A percentile compares a stretch with the other conserved stretches of the same genome.
Conservation (phyloP, 2,888 invertebrate genomes). For the Torymus texanus region DNA sequence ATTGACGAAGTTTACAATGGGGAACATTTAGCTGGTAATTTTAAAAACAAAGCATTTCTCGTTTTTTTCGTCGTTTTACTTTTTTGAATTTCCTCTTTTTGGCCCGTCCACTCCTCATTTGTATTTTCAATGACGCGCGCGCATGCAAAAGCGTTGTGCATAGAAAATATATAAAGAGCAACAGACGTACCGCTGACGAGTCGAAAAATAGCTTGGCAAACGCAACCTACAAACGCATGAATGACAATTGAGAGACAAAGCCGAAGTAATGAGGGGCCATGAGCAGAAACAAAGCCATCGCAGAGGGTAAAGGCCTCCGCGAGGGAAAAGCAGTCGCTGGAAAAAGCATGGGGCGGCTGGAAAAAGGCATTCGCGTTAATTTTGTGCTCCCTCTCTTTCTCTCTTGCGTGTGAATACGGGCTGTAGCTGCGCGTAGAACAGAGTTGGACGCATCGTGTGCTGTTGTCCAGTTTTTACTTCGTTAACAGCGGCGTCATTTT, state of each 20-base stretch:
- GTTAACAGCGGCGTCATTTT: no score
- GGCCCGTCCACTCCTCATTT: no score
- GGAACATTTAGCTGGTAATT: no score
- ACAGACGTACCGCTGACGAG: neutral
- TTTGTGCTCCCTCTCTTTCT: conserved; percentile 41
- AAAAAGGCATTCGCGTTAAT: conserved; percentile 57
- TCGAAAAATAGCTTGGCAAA: conserved; percentile 15
- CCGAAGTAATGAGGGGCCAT: conserved; percentile 27
- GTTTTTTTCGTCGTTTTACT: no score
- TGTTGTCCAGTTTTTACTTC: no score
- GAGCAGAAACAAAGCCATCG: conserved; percentile 56
- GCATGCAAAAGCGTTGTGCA: no score
- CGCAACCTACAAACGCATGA: conserved; percentile 13
- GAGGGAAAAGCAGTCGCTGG: neutral
- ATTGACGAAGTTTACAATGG: no score
- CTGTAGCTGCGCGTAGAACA: neutral
- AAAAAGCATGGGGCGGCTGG: conserved; percentile 9
- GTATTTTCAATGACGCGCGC: no score
- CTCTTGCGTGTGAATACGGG: conserved; percentile 52
- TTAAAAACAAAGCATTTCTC: no score
- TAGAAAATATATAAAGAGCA: neutral
- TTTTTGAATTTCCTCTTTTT: no score
- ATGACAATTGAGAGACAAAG: conserved; percentile 42
- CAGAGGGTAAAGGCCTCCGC: conserved; percentile 17
- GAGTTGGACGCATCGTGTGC: no score